Conservation (phyloP, 2,888 invertebrate species). For the Pheosia gnoma region DNA sequence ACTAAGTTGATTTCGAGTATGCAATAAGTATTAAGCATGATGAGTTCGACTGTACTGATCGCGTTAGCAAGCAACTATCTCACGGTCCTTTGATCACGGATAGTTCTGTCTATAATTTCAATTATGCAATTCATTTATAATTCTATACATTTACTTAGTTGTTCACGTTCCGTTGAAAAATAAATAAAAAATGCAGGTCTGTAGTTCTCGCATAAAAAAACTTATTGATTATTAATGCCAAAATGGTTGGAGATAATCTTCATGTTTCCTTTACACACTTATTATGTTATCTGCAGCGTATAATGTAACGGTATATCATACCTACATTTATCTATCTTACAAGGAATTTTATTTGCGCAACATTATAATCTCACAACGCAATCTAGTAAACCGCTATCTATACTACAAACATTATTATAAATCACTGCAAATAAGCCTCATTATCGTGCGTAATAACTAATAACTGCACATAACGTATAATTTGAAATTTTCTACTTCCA, state of each 20-base stretch:
- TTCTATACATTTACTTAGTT: background rate
- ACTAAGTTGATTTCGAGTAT: no score
- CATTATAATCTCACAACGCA: conserved; percentile 20
- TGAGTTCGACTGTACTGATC: conserved; percentile 18
- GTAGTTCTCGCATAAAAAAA: no score
- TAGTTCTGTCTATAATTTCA: conserved; percentile 20
- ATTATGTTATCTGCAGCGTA: background rate
- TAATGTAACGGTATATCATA: background rate
- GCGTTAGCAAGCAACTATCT: conserved; percentile 33
- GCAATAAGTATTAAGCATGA: no score
- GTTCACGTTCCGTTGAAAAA: conserved; percentile 3
- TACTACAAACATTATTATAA: conserved; percentile 36
- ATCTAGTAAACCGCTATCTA: conserved; percentile 34
- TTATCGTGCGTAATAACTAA: conserved; percentile 48
- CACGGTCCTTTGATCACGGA: conserved; percentile 32
- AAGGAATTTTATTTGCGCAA: conserved; percentile 8
- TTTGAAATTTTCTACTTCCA: conserved; percentile 62
- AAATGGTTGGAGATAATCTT: no score
- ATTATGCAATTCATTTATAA: conserved; percentile 17
- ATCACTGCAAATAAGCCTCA: conserved; percentile 42
- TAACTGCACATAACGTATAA: conserved; percentile 47
- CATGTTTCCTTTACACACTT: no score
- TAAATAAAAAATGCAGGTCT: no score
- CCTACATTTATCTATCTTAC: background rate
- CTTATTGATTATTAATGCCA: no score